A percentile compares a stretch with the other conserved stretches of the same genome.
Conservation (phyloP, 2,888 invertebrate genomes). For the Odontocerum albicorne region DNA sequence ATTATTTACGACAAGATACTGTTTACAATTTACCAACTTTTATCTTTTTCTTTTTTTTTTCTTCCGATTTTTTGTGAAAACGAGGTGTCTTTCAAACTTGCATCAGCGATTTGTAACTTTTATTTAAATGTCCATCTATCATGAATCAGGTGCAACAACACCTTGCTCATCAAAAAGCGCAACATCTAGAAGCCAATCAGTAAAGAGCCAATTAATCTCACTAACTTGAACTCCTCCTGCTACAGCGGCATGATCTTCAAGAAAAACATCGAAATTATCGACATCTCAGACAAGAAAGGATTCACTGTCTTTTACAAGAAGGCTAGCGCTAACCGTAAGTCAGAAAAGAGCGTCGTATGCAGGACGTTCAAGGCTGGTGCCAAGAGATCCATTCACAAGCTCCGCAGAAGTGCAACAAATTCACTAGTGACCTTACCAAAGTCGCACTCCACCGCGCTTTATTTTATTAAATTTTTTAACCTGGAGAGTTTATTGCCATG, state of each 20-base stretch:
- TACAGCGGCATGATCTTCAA: constrained; percentile 94
- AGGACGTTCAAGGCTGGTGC: constrained; percentile 88
- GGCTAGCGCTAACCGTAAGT: constrained; percentile 67
- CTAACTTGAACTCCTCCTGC: constrained; percentile 85
- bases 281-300: constrained; percentile 90
- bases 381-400: constrained; percentile 81
- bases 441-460: constrained; percentile 89
- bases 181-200: constrained; percentile 85
- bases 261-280: constrained; percentile 85
- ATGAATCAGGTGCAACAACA: constrained; percentile 89
- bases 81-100: constrained; percentile 26
- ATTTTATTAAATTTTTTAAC: too few relatives aligned
- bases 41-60: too few relatives aligned
- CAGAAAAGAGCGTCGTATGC: constrained; percentile 72
- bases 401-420: constrained; percentile 81
- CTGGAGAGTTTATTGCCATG: too few relatives aligned
- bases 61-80: constrained; percentile 19
- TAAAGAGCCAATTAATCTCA: constrained; percentile 91
- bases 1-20: too few relatives aligned
- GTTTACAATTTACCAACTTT: too few relatives aligned
- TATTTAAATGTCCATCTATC: constrained; percentile 82
- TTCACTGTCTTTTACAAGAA: constrained; percentile 90
- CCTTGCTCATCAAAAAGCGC: constrained; percentile 80
- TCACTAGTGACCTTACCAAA: constrained; percentile 87
- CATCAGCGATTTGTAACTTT: too few relatives aligned